phyloP scores from a whole-genome alignment of 2,888 invertebrate species.

The Apodemia mormo region DNA sequence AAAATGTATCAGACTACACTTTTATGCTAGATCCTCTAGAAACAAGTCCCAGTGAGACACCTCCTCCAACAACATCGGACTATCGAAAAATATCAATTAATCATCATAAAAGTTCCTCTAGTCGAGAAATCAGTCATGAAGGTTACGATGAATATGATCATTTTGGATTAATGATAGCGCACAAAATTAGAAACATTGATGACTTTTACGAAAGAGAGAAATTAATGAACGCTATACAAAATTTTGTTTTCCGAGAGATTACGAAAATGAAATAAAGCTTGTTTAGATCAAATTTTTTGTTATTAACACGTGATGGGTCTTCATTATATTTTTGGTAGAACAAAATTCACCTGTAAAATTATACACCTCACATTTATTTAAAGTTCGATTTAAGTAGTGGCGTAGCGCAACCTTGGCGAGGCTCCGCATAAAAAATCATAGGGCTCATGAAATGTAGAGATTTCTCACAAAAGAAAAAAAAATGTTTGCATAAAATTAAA shows the following conservation, averaged over 20 bases:
- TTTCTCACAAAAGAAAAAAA: too few species aligned
- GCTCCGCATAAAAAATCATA: too few species aligned
- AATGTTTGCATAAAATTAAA: too few species aligned
- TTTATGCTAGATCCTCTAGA: background rate
- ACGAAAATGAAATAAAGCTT: background rate
- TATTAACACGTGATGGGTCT: too few species aligned
- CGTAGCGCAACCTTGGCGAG: too few species aligned
- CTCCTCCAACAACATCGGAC: background rate
- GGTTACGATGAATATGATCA: slow-evolving; percentile 15
- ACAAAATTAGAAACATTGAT: slow-evolving; percentile 13
- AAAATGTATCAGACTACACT: background rate
- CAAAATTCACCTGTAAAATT: too few species aligned
- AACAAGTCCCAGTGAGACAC: background rate
- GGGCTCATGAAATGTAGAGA: too few species aligned
- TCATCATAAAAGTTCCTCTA: background rate
- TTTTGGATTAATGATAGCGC: slow-evolving; percentile 19
- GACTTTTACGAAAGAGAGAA: slow-evolving; percentile 9
- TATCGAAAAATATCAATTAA: background rate
- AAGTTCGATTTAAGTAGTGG: too few species aligned
- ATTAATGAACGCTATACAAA: slow-evolving; percentile 15
- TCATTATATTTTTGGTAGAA: too few species aligned
- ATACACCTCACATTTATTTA: too few species aligned
- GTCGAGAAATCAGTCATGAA: background rate
- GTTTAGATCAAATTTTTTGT: too few species aligned
- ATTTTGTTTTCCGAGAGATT: slow-evolving; percentile 2